Evolutionary conservation across 2,888 invertebrate genomes (phyloP).

Genomic region (Chrysolina haemoptera): DNA sequence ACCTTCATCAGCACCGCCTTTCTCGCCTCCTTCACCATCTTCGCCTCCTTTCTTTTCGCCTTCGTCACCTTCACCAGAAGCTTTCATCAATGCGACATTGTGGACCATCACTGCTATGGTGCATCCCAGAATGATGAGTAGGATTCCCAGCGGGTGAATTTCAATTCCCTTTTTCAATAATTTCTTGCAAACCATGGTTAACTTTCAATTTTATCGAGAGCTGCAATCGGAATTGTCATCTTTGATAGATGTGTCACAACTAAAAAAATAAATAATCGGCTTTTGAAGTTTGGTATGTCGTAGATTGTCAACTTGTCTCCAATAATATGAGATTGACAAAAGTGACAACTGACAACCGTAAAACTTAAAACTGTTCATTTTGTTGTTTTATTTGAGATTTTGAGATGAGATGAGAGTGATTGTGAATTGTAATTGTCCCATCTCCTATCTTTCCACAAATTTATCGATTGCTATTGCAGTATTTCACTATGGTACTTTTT

Average conservation of each 20-base stretch:
- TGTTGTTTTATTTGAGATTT: no score
- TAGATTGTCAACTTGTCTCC: not conserved
- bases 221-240: not conserved
- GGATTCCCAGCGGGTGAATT: slow-evolving; percentile 37
- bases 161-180: slow-evolving; percentile 7
- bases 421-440: no score
- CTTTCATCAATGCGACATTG: slow-evolving; percentile 38
- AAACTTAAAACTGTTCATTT: no score
- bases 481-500: no score
- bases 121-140: slow-evolving; percentile 44
- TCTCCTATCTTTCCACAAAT: no score
- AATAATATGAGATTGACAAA: no score
- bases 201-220: slow-evolving; percentile 4
- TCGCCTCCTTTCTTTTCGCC: slow-evolving; percentile 11
- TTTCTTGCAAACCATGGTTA: slow-evolving; percentile 25
- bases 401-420: no score
- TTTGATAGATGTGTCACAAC: not conserved
- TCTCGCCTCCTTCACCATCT: not conserved
- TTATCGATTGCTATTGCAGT: no score
- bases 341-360: no score
- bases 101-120: slow-evolving; percentile 39
- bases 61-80: slow-evolving; percentile 30
- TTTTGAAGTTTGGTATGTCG: no score
- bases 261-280: not conserved
- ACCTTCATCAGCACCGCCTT: not conserved